phyloP scores from a whole-genome alignment of 2,797 vertebrate species.

The Notoglanidium macrostoma region DNA sequence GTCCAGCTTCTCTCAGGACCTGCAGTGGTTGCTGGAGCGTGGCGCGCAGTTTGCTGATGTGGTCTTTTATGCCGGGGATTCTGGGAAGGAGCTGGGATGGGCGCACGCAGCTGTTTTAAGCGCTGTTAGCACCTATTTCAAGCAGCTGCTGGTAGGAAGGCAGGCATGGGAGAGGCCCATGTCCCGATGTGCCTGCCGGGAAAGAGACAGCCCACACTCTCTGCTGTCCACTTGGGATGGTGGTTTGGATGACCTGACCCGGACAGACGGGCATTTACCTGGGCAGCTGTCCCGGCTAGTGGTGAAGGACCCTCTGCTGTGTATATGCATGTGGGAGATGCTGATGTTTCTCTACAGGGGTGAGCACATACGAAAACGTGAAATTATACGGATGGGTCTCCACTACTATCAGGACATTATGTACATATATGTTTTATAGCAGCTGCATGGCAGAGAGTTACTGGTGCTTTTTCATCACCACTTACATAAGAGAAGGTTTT shows the following conservation, averaged over 20 bases:
- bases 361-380: slow-evolving; percentile 61
- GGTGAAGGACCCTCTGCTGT: slow-evolving; percentile 89
- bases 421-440: not conserved
- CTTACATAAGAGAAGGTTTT: not conserved
- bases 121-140: slow-evolving; percentile 88
- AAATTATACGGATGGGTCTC: not conserved
- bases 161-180: slow-evolving; percentile 75
- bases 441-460: not conserved
- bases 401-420: not conserved
- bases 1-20: slow-evolving; percentile 87
- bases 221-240: slow-evolving; percentile 82
- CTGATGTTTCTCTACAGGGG: slow-evolving; percentile 98
- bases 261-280: slow-evolving; percentile 69
- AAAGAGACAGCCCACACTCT: slow-evolving; percentile 70
- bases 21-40: slow-evolving; percentile 87
- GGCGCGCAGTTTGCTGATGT: slow-evolving; percentile 90
- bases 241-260: slow-evolving; percentile 69
- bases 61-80: slow-evolving; percentile 83
- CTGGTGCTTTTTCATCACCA: not conserved
- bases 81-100: slow-evolving; percentile 81
- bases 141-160: slow-evolving; percentile 87
- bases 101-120: slow-evolving; percentile 91
- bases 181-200: slow-evolving; percentile 77
- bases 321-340: slow-evolving; percentile 86
- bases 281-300: slow-evolving; percentile 81